phyloP scores from a whole-genome alignment of 2,888 invertebrate genomes.

The Ecdyonurus torrentis region DNA sequence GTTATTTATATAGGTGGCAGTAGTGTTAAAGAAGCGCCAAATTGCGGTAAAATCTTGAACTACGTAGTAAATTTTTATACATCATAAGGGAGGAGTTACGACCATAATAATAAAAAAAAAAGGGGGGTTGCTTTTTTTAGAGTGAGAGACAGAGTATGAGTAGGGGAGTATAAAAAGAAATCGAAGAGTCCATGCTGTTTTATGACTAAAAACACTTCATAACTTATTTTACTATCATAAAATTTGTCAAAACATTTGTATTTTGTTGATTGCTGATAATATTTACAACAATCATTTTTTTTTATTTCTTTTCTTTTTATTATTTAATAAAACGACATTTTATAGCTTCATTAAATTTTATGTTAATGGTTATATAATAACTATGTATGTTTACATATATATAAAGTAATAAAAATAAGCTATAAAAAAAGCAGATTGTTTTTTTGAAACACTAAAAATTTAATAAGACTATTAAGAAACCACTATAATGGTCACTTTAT shows the following conservation, averaged over 20 bases:
- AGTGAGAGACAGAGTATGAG: background rate
- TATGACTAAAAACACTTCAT: background rate
- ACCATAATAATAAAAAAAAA: too few species aligned
- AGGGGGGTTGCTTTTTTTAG: background rate
- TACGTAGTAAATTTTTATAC: background rate
- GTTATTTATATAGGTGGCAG: background rate
- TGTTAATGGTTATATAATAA: background rate
- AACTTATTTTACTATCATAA: background rate
- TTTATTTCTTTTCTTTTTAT: background rate
- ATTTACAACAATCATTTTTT: background rate
- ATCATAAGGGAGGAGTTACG: background rate
- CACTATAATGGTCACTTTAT: too few species aligned
- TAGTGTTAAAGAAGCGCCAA: background rate
- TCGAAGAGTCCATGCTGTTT: background rate
- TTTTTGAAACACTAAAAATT: too few species aligned
- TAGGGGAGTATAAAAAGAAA: background rate
- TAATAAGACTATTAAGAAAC: too few species aligned
- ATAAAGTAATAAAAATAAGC: too few species aligned
- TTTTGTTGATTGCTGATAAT: background rate
- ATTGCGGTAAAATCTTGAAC: background rate
- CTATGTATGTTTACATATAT: too few species aligned
- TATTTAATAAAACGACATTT: background rate
- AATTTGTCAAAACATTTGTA: background rate
- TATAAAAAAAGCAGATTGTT: too few species aligned
- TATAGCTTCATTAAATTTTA: too few species aligned